phyloP scores from a whole-genome alignment of 2,113 vertebrate genomes.

The Mobula hypostoma region DNA sequence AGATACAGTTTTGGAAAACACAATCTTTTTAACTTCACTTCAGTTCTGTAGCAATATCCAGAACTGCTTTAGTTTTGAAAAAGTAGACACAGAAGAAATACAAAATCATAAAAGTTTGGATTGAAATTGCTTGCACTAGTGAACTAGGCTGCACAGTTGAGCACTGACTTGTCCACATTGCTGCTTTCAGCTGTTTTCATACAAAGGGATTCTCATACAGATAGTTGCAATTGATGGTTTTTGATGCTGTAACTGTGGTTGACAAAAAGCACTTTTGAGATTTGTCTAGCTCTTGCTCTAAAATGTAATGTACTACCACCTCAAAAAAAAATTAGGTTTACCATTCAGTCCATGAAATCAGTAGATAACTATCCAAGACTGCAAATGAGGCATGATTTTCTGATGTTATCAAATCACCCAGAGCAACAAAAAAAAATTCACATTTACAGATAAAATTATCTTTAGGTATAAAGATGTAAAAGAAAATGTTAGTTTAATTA shows the following conservation, averaged over 20 bases:
- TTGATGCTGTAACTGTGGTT: slow-evolving; percentile 15
- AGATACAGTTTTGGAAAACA: background rate
- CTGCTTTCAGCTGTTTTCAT: slow-evolving; percentile 25
- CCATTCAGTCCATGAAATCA: background rate
- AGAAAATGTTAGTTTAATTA: background rate
- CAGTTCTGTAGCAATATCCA: background rate
- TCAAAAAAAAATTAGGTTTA: background rate
- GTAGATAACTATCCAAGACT: background rate
- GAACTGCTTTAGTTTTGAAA: background rate
- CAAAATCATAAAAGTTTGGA: background rate
- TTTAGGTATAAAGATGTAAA: background rate
- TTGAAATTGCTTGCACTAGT: background rate
- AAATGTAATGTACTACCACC: background rate
- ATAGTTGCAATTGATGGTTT: background rate
- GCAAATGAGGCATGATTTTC: background rate
- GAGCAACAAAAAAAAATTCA: background rate
- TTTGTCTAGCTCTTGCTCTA: background rate
- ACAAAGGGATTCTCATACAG: background rate
- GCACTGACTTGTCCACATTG: background rate
- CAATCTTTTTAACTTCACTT: no score
- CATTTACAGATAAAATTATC: background rate
- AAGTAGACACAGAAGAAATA: background rate
- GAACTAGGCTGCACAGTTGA: background rate
- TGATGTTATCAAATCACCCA: background rate
- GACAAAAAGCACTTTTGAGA: background rate